A percentile compares a stretch with the other conserved stretches of the same genome.
Conservation (phyloP, 2,888 invertebrate genomes). For the Matsumyia berberina region DNA sequence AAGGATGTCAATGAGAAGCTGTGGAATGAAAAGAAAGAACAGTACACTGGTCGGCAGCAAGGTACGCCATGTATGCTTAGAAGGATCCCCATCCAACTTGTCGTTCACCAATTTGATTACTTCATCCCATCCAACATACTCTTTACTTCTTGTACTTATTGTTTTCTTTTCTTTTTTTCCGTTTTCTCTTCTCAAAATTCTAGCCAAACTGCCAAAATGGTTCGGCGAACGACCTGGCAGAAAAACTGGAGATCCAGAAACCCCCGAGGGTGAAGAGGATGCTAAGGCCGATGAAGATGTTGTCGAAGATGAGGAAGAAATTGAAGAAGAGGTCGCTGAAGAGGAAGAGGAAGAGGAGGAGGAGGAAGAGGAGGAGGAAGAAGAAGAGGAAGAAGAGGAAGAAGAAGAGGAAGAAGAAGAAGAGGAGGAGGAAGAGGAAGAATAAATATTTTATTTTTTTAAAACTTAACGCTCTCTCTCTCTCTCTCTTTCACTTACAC, state of each 20-base stretch:
- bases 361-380: constrained; percentile 87
- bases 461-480: constrained; percentile 72
- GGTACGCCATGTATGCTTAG: constrained; percentile 86
- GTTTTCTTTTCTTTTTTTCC: constrained; percentile 20
- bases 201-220: constrained; percentile 97
- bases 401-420: constrained; percentile 85
- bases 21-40: constrained; percentile 94
- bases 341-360: constrained; percentile 90
- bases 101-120: constrained; percentile 4
- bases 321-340: constrained; percentile 91
- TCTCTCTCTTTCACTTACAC: constrained; percentile 69
- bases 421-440: constrained; percentile 83
- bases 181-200: too few species aligned
- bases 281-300: constrained; percentile 91
- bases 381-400: constrained; percentile 84
- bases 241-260: constrained; percentile 94
- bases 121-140: constrained; percentile 6
- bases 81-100: constrained; percentile 40
- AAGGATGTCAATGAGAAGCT: constrained; percentile 94
- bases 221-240: constrained; percentile 98
- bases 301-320: constrained; percentile 90
- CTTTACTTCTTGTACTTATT: not conserved
- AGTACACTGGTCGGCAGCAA: constrained; percentile 95
- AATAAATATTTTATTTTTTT: constrained; percentile 80
- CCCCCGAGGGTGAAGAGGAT: constrained; percentile 96